Base-by-base conservation (phyloP, 2,797 vertebrate species). In the Anas bahamensis region DNA sequence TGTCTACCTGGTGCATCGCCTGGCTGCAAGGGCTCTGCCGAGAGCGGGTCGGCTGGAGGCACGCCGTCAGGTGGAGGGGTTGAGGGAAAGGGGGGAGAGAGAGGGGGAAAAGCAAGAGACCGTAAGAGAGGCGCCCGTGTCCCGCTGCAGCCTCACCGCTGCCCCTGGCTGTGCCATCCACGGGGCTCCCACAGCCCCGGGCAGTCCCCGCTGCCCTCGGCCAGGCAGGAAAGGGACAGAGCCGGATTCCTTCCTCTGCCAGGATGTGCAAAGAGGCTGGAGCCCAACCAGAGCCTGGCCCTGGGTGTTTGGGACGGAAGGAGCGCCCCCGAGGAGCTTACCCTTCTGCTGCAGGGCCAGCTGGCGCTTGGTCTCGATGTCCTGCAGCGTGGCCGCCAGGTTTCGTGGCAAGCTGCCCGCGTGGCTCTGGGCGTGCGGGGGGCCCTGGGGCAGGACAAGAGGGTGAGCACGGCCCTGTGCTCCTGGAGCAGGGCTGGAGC, bases 321-420 rank as follows among this genome's bases (percentile, higher is more conserved):
- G 12, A 8, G 28, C 17, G 13, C 17, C 26, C 56, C 73, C 9
- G 1, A 6, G 48, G n/a, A 72, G 48, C 91, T 97, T 96, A 99
- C 99, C 99, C 98, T 99, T 99, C 98, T 99, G 99, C 97, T 99
- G 99, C 91, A 99, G 97, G 87, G 99, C 99, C 73, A 99, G 98
- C 97, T 99, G 99, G 65, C 99, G 98, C 97, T 99, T 99, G 95
- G 97, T 98, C 98, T 99, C 99, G 1, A 99, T 99, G 98, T 99
- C 99, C 97, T 99, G 99, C 96, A 99, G 98, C 0, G 99, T 99
- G 76, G 98, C 98, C 4, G 98, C 98, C 96, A 99, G 98, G 97
- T 98, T 99, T 76, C 99, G 98, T 72, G 99, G 99, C 82, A 99
- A 98, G 93, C 99, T 99, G 93, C 98, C 98, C 0, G 98, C 98